These are phyloP conservation scores for Uromys caudimaculatus DNA, from an alignment of 2,797 vertebrate genomes.

Conservation along the genomic window DNA sequence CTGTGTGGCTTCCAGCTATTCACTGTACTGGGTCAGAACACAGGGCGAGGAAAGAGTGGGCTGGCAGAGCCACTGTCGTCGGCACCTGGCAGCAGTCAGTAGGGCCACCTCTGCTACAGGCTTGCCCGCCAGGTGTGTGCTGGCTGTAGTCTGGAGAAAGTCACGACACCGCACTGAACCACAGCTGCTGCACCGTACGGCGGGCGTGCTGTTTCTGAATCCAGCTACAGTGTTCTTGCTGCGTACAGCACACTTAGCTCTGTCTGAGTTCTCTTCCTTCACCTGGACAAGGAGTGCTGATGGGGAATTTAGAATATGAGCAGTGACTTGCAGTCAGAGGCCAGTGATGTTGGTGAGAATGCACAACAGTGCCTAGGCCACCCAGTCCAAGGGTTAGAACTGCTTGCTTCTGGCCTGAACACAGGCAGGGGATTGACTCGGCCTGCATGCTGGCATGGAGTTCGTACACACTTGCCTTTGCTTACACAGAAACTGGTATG, in stretches of 20 bases:
- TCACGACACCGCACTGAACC: neutral
- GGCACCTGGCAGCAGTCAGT: neutral
- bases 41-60: neutral
- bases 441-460: neutral
- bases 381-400: neutral
- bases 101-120: neutral
- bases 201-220: neutral
- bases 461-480: neutral
- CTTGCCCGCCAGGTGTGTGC: neutral
- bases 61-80: neutral
- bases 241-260: accelerated
- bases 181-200: neutral
- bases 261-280: neutral
- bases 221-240: neutral
- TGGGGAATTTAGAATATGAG: neutral
- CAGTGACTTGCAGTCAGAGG: neutral
- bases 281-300: neutral
- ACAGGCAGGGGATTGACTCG: neutral
- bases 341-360: neutral
- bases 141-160: neutral
- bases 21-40: neutral
- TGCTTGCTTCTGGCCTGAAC: neutral
- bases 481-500: neutral
- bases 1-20: neutral
- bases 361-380: accelerated